phyloP scores from a whole-genome alignment of 64 coral and sea anemone genomes.

The Montipora sp. region DNA sequence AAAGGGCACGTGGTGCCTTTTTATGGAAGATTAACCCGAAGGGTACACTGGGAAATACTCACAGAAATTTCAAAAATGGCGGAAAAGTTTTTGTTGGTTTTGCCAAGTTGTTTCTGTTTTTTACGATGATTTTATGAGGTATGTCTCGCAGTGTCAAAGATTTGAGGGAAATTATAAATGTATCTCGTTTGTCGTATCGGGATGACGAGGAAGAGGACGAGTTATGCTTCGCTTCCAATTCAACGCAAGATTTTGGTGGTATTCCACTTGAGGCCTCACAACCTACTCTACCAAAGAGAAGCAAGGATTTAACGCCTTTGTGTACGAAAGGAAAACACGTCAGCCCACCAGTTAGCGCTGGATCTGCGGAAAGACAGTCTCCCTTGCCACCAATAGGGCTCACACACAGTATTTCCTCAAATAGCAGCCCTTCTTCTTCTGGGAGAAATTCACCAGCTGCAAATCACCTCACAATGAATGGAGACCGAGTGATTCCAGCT shows the following conservation, averaged over 20 bases:
- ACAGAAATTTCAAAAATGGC: conserved; percentile 29
- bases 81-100: not conserved
- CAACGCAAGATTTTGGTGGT: conserved; percentile 13
- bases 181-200: conserved; percentile 85
- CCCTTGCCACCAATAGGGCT: conserved; percentile 72
- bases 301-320: conserved; percentile 57
- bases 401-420: conserved; percentile 23
- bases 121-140: conserved; percentile 13
- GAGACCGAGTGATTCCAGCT: not conserved
- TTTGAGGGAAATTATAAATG: conserved; percentile 84
- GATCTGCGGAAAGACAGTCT: conserved; percentile 63
- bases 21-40: conserved; percentile 53
- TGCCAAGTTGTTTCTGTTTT: not conserved
- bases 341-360: conserved; percentile 63
- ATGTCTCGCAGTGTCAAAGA: conserved; percentile 94
- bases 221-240: not conserved
- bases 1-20: conserved; percentile 64
- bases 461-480: not conserved
- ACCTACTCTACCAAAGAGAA: conserved; percentile 77
- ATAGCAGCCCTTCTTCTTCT: conserved; percentile 57
- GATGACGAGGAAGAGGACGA: conserved; percentile 71
- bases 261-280: conserved; percentile 48
- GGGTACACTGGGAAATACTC: conserved; percentile 62
- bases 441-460: conserved; percentile 2
- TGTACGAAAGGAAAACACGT: conserved; percentile 14